These are phyloP conservation scores for Eupithecia insigniata DNA, from an alignment of 2,888 invertebrate genomes.

Conservation along the genomic window DNA sequence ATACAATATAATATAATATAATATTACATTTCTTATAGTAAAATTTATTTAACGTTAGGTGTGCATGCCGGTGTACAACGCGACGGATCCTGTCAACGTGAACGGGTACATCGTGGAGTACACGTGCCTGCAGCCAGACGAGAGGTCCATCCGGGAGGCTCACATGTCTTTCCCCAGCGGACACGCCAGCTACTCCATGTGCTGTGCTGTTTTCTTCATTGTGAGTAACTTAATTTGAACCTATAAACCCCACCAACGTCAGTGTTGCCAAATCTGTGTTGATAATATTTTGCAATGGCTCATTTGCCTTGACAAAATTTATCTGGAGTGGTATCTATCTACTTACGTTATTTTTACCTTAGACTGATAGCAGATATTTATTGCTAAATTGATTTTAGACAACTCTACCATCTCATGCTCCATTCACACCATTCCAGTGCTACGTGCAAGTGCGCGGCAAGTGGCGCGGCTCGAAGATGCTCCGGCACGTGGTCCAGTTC, in stretches of 20 bases:
- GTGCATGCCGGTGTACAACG: constrained; percentile 87
- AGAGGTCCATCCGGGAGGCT: constrained; percentile 78
- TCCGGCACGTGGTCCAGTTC: constrained; percentile 90
- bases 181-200: constrained; percentile 75
- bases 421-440: constrained; percentile 77
- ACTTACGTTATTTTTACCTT: too few species aligned
- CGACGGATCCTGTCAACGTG: constrained; percentile 65
- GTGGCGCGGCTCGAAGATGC: constrained; percentile 89
- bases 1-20: too few species aligned
- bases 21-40: too few species aligned
- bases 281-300: background rate
- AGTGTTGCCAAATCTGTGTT: background rate
- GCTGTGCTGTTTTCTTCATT: constrained; percentile 87
- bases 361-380: too few species aligned
- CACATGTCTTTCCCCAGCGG: constrained; percentile 84
- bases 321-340: too few species aligned
- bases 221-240: constrained; percentile 77
- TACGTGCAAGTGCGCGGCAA: constrained; percentile 91
- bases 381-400: background rate
- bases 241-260: background rate
- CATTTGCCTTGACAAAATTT: too few species aligned
- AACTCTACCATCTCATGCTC: background rate
- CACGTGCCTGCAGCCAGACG: constrained; percentile 54
- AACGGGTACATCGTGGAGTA: constrained; percentile 78
- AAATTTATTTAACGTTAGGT: constrained; percentile 63